Base-by-base conservation (phyloP, 2,888 invertebrate species). In the Drosophila buzzatii region DNA sequence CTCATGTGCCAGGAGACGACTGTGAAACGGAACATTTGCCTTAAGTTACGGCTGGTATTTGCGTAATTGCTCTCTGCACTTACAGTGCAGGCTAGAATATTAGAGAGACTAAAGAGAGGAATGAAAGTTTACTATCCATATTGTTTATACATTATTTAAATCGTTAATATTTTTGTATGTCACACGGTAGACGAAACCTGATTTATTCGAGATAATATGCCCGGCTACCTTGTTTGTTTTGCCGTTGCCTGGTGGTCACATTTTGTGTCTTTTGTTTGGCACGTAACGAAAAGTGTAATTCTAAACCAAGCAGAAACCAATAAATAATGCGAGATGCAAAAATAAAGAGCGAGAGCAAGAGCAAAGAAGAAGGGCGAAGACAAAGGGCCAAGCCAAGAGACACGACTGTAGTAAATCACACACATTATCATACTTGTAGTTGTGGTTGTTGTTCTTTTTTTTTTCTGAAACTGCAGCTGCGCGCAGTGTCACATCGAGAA, bases 271-370 rank as follows among this genome's bases (percentile, higher is more conserved):
- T 87, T 79, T 88, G 79, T 87, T 89, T 81, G 76, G 69, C 82
- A 89, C 89, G 82, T 81, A 73, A 64, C 78, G 60, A 71, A 70
- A 75, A 76, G 69, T 85, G 86, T 90, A 90, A 88, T 85, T 85
- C 86, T 88, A 86, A 85, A 90, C 89, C 86, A 67, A 68, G 58
- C 61, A 76, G 59, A 59, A 55, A 68, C 62, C 60, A 70, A 69
- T 81, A 77, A 77, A 73, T 73, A 70, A 76, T 57, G 80, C 37
- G 64, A 76, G 70, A 77, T 61, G 70, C 80, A 76, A 76, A 79
- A 80, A 42, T 41, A 35, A 70, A 59, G 59, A 52, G 52, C 42
- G 64, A 56, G 62, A 65, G 41, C 9, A 59, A 66, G 39, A 39
- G 27, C 20, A 5, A n/a, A 39, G 18, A 53, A 53, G 37, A 39